A percentile compares a stretch with the other conserved stretches of the same genome.
Conservation (phyloP, 1,140 invertebrate genomes). For the Apis cerana region DNA sequence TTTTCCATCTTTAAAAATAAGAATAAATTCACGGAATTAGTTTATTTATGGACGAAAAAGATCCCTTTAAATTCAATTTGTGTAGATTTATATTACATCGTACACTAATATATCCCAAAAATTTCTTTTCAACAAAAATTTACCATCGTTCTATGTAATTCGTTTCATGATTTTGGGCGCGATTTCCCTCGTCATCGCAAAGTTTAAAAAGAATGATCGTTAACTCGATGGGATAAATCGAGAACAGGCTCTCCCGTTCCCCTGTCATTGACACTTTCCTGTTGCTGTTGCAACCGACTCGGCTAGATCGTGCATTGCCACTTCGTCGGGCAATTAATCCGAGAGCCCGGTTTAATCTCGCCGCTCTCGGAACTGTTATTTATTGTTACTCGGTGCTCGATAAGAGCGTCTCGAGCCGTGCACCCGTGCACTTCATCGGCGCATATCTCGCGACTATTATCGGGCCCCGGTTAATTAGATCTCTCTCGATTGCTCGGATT, state of each 20-base stretch:
- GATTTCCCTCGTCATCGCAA: too few species aligned
- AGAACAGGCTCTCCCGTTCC: neutral
- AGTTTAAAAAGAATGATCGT: too few species aligned
- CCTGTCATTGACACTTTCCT: slow-evolving; percentile 18
- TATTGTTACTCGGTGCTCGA: slow-evolving; percentile 32
- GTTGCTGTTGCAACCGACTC: neutral
- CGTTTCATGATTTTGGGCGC: too few species aligned
- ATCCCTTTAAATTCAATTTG: too few species aligned
- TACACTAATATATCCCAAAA: too few species aligned
- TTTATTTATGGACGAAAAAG: too few species aligned
- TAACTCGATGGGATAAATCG: too few species aligned
- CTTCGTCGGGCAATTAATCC: slow-evolving; percentile 36
- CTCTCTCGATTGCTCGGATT: slow-evolving; percentile 6
- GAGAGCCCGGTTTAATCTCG: slow-evolving; percentile 22
- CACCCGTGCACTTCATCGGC: slow-evolving; percentile 22
- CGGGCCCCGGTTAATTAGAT: slow-evolving; percentile 29
- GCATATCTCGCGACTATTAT: slow-evolving; percentile 28
- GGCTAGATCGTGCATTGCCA: slow-evolving; percentile 27
- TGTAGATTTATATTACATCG: too few species aligned
- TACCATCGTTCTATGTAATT: too few species aligned
- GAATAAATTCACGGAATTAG: too few species aligned
- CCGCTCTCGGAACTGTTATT: slow-evolving; percentile 27
- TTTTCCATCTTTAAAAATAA: too few species aligned
- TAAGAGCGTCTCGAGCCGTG: slow-evolving; percentile 12
- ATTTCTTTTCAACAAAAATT: too few species aligned